A percentile compares a stretch with the other conserved stretches of the same genome.
Conservation (phyloP, 1,140 invertebrate species). For the Pogonus chalceus region DNA sequence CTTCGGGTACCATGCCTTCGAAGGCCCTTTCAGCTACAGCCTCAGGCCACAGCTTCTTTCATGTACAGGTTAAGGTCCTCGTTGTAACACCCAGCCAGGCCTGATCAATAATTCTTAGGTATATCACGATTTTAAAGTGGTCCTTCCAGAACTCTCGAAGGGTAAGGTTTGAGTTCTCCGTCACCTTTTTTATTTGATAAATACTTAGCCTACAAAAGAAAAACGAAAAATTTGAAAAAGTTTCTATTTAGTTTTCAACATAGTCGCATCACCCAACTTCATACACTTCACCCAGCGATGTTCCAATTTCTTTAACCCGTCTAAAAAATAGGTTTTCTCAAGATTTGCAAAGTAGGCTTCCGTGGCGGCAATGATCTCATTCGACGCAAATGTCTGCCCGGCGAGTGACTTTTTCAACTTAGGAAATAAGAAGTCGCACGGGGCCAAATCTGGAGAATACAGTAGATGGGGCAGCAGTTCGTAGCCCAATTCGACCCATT, state of each 20-base stretch:
- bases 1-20: constrained; percentile 16
- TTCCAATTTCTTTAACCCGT: constrained; percentile 32
- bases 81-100: constrained; percentile 21
- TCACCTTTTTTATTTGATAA: no score
- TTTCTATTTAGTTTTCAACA: constrained; percentile 11
- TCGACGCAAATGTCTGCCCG: constrained; percentile 24
- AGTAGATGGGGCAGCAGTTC: constrained; percentile 35
- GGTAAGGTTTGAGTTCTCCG: constrained; percentile 17
- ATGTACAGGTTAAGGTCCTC: constrained; percentile 22
- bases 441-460: no score
- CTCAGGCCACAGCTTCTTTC: constrained; percentile 21
- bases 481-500: constrained; percentile 28
- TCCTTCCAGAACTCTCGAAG: constrained; percentile 20
- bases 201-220: no score
- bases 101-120: constrained; percentile 26
- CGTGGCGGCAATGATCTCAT: constrained; percentile 24
- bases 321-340: constrained; percentile 29
- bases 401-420: constrained; percentile 22
- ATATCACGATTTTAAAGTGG: constrained; percentile 20
- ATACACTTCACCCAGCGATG: constrained; percentile 33
- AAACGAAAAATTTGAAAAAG: constrained; percentile 13
- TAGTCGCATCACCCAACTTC: constrained; percentile 20
- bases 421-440: constrained; percentile 31
- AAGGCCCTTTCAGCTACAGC: constrained; percentile 12
- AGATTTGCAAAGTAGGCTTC: constrained; percentile 26